Percentiles rank a stretch among this genome's conserved stretches.
These are phyloP conservation scores for Sceloporus tristichus DNA, from an alignment of 2,113 vertebrate genomes.

Conservation along the genomic window DNA sequence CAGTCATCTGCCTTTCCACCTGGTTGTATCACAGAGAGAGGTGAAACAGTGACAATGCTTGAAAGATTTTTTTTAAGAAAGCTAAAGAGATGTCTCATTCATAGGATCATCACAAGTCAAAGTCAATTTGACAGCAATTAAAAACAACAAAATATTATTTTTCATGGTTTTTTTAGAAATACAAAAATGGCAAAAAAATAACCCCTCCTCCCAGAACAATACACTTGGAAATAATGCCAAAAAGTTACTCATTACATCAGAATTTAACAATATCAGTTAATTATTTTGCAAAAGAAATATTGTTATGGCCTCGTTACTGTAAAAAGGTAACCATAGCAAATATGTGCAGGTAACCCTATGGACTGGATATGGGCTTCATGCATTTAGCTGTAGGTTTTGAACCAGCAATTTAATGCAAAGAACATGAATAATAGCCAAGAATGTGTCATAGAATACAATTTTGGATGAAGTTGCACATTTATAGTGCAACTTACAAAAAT, in stretches of 20 bases:
- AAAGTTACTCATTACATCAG: not conserved
- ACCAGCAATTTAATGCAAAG: not conserved
- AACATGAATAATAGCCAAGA: not conserved
- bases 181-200: not conserved
- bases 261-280: not conserved
- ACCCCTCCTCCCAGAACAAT: not conserved
- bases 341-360: not conserved
- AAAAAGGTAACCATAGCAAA: not conserved
- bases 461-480: constrained; percentile 17
- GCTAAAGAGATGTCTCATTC: no score
- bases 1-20: not conserved
- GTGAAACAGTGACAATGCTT: not conserved
- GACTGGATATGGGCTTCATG: not conserved
- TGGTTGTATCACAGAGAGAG: not conserved
- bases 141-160: no score
- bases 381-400: not conserved
- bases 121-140: no score
- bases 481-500: constrained; percentile 20
- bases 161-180: not conserved
- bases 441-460: not conserved
- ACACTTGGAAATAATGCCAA: not conserved
- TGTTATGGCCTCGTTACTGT: not conserved
- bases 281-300: not conserved
- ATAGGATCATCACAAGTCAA: no score
- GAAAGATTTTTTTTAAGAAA: not conserved